Base-by-base conservation (phyloP, 1,140 invertebrate species). In the Eupristina koningsbergeri region DNA sequence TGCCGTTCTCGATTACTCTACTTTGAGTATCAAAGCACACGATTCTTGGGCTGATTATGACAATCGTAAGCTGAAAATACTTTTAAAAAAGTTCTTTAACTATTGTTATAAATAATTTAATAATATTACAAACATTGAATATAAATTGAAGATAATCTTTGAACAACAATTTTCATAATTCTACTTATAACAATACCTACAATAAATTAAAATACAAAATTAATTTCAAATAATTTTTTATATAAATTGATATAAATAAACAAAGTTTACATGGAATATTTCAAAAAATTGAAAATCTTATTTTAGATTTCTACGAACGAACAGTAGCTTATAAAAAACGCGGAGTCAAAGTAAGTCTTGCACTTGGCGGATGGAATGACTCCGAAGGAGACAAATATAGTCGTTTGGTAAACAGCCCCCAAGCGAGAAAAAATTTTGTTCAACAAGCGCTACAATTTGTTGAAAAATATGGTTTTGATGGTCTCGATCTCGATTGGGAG, bases 41-140 rank as follows among this genome's bases (percentile, higher is more conserved):
- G 97, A 98, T 91, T 95, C 96, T 5, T 98, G 97, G 97, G 96
- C 97, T 1, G 97, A 98, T 89, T 95, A 95, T 89, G 96, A 97
- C 88, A 97, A 98, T 89, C 94, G 95, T 96, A 93, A 93, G 93
- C 93, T 86, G n/a, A 8, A 41, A 45, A 26, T 34, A 26, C 58
- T 75, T 41, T 29, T 45, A 8, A 17, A 64, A 34, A 64, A 3
- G 31, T 64, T 64, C 3, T 6, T 64, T 64, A 34, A 34, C n/a
- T n/a, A n/a, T n/a, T n/a, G 11, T 45, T 45, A 45, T 7, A 45
- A 45, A 7, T 45, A 45, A 45, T 45, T 45, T 45, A 45, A 45
- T n/a, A n/a, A n/a, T n/a, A n/a, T n/a, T n/a, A n/a, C n/a, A n/a
- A n/a, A n/a, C n/a, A n/a, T n/a, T n/a, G n/a, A n/a, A n/a, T n/a